Conservation (phyloP, 2,888 invertebrate genomes). For the Agrochola circellaris region DNA sequence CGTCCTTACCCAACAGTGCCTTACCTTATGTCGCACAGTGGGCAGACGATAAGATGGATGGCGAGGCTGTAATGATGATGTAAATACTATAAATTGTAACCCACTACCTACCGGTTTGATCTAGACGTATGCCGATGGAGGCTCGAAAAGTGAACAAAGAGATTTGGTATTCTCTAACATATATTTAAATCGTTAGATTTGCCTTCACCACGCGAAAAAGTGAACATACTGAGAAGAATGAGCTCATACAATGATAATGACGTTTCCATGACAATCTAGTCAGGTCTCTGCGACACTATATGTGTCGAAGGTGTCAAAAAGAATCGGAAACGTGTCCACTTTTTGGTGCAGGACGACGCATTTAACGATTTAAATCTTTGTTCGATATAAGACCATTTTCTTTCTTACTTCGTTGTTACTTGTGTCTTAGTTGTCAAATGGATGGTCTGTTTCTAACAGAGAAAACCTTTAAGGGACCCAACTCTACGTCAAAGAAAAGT, state of each 20-base stretch:
- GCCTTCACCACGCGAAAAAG: neutral
- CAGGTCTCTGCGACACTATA: neutral
- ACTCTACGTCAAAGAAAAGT: neutral
- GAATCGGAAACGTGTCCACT: neutral
- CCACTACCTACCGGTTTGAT: conserved; percentile 4
- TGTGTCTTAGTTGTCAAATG: neutral
- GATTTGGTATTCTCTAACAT: neutral
- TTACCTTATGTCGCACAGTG: conserved; percentile 37
- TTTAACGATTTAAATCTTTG: neutral
- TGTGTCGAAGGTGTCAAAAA: neutral
- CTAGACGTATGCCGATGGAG: neutral
- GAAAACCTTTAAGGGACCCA: neutral
- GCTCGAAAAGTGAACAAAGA: neutral
- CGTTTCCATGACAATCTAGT: neutral
- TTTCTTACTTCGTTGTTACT: neutral
- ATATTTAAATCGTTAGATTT: neutral
- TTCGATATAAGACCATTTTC: neutral
- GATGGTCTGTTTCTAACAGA: neutral
- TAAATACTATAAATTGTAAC: conserved; percentile 31
- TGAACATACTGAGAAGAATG: neutral
- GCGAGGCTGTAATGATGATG: conserved; percentile 37
- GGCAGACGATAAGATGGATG: conserved; percentile 59
- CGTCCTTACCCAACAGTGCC: conserved; percentile 54
- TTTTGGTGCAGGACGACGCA: neutral
- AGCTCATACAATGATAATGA: neutral